phyloP scores from a whole-genome alignment of 2,888 invertebrate species.

The Nemurella pictetii region DNA sequence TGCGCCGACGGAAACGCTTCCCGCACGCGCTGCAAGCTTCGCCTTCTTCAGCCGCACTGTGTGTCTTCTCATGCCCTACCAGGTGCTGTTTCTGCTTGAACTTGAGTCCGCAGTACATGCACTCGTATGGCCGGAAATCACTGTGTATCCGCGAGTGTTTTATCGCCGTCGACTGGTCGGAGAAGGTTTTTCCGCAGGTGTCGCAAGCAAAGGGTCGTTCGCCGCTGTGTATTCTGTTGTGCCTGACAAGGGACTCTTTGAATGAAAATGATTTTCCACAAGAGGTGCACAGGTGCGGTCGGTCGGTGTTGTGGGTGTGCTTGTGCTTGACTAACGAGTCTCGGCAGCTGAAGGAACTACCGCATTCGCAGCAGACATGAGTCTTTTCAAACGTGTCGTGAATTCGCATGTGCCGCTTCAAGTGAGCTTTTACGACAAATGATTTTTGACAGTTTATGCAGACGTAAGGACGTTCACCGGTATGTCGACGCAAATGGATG shows the following conservation, averaged over 20 bases:
- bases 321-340: slow-evolving; percentile 41
- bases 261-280: slow-evolving; percentile 42
- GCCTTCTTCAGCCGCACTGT: slow-evolving; percentile 44
- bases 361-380: slow-evolving; percentile 61
- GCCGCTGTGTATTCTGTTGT: slow-evolving; percentile 53
- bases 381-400: slow-evolving; percentile 64
- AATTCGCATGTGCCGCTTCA: slow-evolving; percentile 35
- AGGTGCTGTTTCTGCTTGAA: slow-evolving; percentile 58
- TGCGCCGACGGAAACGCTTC: slow-evolving; percentile 34
- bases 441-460: slow-evolving; percentile 57
- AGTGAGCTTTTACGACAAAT: slow-evolving; percentile 39
- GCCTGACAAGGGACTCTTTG: slow-evolving; percentile 50
- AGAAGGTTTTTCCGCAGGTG: slow-evolving; percentile 52
- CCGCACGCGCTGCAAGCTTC: slow-evolving; percentile 35
- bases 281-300: slow-evolving; percentile 45
- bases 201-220: slow-evolving; percentile 54
- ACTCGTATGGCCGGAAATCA: slow-evolving; percentile 43
- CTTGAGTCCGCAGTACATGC: slow-evolving; percentile 51
- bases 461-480: slow-evolving; percentile 57
- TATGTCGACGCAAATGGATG: slow-evolving; percentile 50
- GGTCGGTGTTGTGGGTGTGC: slow-evolving; percentile 44
- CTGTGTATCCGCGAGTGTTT: slow-evolving; percentile 53
- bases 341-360: slow-evolving; percentile 42
- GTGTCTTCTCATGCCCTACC: slow-evolving; percentile 54
- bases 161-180: slow-evolving; percentile 56